Evolutionary conservation across 2,113 vertebrate genomes (phyloP).

Genomic region (Sphyrna mokarran): DNA sequence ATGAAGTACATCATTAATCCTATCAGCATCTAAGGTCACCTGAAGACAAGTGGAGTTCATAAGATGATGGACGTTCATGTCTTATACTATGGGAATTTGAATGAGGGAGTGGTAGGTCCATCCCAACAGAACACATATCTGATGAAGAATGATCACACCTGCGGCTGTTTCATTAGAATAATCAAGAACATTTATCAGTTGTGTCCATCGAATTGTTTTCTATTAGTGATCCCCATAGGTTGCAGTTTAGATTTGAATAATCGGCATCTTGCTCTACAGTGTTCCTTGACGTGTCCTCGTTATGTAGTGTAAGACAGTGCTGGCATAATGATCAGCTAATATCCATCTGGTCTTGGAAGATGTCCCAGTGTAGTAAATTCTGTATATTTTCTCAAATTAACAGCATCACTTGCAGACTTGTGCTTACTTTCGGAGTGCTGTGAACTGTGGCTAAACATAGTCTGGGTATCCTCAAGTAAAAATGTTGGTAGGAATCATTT

Average conservation of each 20-base stretch:
- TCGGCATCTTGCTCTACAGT: neutral
- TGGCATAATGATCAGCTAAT: neutral
- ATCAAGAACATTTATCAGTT: neutral
- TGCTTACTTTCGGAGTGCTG: neutral
- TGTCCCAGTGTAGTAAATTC: neutral
- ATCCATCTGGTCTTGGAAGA: neutral
- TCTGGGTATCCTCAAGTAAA: neutral
- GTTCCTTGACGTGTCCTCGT: neutral
- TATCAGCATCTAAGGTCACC: conserved; percentile 1
- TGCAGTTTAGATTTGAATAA: neutral
- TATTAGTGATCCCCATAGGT: neutral
- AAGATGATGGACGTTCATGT: conserved; percentile 4
- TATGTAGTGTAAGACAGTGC: neutral
- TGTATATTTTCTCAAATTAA: neutral
- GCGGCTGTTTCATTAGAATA: conserved; percentile 16
- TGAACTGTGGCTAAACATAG: neutral
- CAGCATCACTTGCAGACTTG: neutral
- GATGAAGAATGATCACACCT: neutral
- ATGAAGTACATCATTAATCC: neutral
- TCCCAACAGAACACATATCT: neutral
- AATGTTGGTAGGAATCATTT: neutral
- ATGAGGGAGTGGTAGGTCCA: neutral
- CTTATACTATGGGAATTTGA: neutral
- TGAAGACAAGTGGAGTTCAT: neutral
- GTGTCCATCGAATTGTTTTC: neutral